Evolutionary conservation across 2,113 vertebrate species (phyloP), one percentile per base, ranked within the genome.

Genomic region (Beaufortia kweichowensis): DNA sequence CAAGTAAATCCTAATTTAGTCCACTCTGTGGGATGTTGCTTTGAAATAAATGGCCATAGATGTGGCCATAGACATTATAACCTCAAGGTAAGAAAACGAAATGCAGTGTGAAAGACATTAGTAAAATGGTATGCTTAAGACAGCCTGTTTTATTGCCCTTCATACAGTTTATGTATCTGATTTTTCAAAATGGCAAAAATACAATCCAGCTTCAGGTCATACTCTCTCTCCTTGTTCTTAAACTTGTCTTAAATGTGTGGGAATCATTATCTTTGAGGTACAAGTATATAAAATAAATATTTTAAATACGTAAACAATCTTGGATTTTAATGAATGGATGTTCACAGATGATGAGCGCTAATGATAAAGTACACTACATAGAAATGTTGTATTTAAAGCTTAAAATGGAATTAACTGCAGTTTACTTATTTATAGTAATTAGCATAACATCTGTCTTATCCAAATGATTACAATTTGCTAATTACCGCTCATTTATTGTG

Each of bases 371-470:
- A 19, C 12, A 4, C 3, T 46, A 15, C 43, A 3, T 46, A 17
- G 15, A 46, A 46, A 33, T 71, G 33, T 39, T 28, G 35, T 82
- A 66, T 77, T 72, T 65, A 56, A 35, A 64, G 43, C 55, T 67
- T 50, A 26, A 53, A 70, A 76, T 76, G 29, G 4, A 68, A 65
- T 71, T 33, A 71, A 33, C 59, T 56, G 57, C 48, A 46, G 71
- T 21, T 66, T 48, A 75, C 39, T 79, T 79, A 73, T 76, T 48
- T 21, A 19, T 76, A 48, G 31, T 70, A 63, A 76, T 82, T 82
- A 75, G 60, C 60, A 72, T 61, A 82, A 66, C 77, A 76, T 82
- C 72, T 82, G 77, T 71, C 59, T 76, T 53, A 72, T 74, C 61
- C 57, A 56, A 67, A 67, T 43, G 41, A 71, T 62, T 23, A 43